Percentiles rank a stretch among this genome's conserved stretches.
Evolutionary conservation across 2,113 vertebrate genomes (phyloP).

Genomic region (Brachypteracias leptosomus): DNA sequence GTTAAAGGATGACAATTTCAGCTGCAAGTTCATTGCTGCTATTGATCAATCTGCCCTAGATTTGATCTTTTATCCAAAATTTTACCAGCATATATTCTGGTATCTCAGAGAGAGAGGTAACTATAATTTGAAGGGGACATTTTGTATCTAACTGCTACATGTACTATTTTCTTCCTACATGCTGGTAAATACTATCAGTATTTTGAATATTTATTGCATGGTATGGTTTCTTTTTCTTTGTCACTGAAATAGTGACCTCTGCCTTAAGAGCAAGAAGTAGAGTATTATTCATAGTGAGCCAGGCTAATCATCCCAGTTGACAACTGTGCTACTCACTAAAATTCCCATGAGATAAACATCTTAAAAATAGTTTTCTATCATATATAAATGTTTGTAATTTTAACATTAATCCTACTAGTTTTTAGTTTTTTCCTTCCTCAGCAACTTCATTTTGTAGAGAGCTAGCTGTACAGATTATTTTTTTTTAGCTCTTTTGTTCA

Average conservation of each 20-base stretch:
- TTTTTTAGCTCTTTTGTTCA: neutral
- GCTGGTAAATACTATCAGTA: neutral
- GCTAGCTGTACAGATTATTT: neutral
- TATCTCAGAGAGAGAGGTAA: neutral
- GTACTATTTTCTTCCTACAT: neutral
- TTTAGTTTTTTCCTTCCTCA: neutral
- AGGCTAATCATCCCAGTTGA: neutral
- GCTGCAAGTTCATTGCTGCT: neutral
- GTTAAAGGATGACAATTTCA: neutral
- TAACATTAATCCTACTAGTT: neutral
- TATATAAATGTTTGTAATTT: neutral
- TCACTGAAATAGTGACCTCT: neutral
- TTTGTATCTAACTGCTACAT: neutral
- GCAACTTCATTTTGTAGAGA: neutral
- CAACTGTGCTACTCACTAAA: neutral
- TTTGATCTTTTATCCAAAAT: neutral
- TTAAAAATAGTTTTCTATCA: neutral
- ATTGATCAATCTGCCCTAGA: neutral
- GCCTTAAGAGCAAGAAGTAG: neutral
- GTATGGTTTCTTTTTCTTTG: neutral
- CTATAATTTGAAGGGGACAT: neutral
- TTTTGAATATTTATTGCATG: neutral
- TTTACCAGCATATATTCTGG: neutral
- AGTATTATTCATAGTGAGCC: neutral
- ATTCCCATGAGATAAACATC: neutral